These are phyloP conservation scores for Dryobota labecula DNA, from an alignment of 2,888 invertebrate genomes.

Conservation along the genomic window DNA sequence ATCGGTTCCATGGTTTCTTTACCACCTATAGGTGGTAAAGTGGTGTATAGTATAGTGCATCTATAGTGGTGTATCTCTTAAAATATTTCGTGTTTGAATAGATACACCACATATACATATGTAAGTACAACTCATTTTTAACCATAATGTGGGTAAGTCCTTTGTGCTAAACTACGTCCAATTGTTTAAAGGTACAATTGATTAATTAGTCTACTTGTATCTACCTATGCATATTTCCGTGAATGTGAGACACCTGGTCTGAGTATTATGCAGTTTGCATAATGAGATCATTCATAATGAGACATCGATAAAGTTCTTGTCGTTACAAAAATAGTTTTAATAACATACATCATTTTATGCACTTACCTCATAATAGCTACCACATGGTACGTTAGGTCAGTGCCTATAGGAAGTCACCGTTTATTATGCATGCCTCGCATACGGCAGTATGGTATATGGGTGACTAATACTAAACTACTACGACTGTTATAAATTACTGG, in stretches of 20 bases:
- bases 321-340: constrained; percentile 40
- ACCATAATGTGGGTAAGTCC: too few species aligned
- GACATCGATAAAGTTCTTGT: constrained; percentile 28
- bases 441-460: constrained; percentile 11
- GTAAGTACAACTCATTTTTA: too few species aligned
- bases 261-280: constrained; percentile 33
- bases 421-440: constrained; percentile 45
- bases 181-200: constrained; percentile 3
- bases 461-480: constrained; percentile 45
- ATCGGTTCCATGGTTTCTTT: too few species aligned
- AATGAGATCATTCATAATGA: constrained; percentile 53
- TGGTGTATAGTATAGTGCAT: too few species aligned
- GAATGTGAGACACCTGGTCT: constrained; percentile 28
- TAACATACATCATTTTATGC: constrained; percentile 30
- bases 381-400: constrained; percentile 46
- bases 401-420: constrained; percentile 36
- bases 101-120: too few species aligned
- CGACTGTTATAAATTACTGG: constrained; percentile 15
- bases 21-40: too few species aligned
- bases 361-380: constrained; percentile 40
- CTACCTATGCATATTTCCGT: constrained; percentile 17
- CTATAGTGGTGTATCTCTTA: too few species aligned
- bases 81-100: too few species aligned
- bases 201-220: constrained; percentile 19
- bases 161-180: too few species aligned